Percentiles rank a stretch among this genome's conserved stretches.
phyloP scores from a whole-genome alignment of 2,888 invertebrate genomes.

The Lochmaea crataegi region DNA sequence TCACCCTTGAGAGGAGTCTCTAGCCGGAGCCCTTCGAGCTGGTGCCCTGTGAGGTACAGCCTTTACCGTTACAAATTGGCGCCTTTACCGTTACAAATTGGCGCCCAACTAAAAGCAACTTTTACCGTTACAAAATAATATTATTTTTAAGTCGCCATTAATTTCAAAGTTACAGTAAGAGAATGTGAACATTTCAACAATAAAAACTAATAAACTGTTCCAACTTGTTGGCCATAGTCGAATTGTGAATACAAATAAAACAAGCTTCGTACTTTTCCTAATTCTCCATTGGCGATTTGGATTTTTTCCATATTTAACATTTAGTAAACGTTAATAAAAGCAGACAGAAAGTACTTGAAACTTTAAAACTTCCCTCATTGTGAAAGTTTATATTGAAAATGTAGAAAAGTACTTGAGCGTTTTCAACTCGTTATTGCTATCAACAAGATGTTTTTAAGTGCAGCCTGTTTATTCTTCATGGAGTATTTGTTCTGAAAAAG shows the following conservation, averaged over 20 bases:
- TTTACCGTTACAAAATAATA: too few species aligned
- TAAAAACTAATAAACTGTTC: too few species aligned
- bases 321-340: constrained; percentile 27
- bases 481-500: not conserved
- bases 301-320: constrained; percentile 30
- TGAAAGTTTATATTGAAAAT: constrained; percentile 34
- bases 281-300: not conserved
- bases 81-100: too few species aligned
- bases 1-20: too few species aligned
- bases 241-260: not conserved
- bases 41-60: too few species aligned
- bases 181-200: too few species aligned
- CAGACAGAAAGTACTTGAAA: constrained; percentile 30
- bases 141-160: too few species aligned
- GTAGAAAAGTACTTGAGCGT: constrained; percentile 20
- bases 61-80: too few species aligned
- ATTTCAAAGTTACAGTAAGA: too few species aligned
- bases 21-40: too few species aligned
- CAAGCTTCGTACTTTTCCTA: not conserved
- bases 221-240: too few species aligned
- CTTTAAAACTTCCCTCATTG: constrained; percentile 29
- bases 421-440: constrained; percentile 27
- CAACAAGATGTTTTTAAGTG: constrained; percentile 24
- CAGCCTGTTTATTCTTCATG: not conserved
- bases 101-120: too few species aligned